Base-by-base conservation (phyloP, 2,797 vertebrate species). In the Rachycentron canadum region DNA sequence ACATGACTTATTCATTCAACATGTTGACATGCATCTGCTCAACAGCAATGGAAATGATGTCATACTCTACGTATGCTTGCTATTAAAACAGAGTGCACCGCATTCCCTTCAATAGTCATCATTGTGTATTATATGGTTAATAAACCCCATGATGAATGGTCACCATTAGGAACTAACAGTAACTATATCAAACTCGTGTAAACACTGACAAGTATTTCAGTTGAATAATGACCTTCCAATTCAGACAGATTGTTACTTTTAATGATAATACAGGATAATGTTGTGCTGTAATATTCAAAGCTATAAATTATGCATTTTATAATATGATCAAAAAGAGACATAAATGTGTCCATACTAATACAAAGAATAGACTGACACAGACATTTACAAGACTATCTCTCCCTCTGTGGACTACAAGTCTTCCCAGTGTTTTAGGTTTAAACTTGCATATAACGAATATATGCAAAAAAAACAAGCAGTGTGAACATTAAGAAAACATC, bases 1-100 rank as follows among this genome's bases (percentile, higher is more conserved):
- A 62, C 61, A 80, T 47, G 60, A 78, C 34, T 79, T 62, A 69
- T 73, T 77, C 52, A 49, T 32, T 55, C 21, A 78, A 76, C 32
- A 72, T 84, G 64, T 77, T 50, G 41, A 75, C 38, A 49, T 10
- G 23, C 73, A 81, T 90, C 76, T 88, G 82, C 73, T 85, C 14
- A 65, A 68, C 64, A 85, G 82, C 73, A 82, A 10, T 77, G 81
- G 69, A 89, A 77, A 75, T 71, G 32, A 81, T 89, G 84, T 89
- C 88, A 85, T 71, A 65, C 63, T 79, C 81, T 78, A 40, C 75
- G 68, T 67, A 67, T 78, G 82, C 79, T 82, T 83, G 62, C 80
- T 75, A 81, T 89, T 87, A 88, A 89, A 86, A 76, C 50, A 62
- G 62, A 79, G 79, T 71, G 78, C 77, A 56, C 58, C 19, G 65